Percentiles rank a stretch among this genome's conserved stretches.
Conservation (phyloP, 2,113 vertebrate species). For the Alethe castanea region DNA sequence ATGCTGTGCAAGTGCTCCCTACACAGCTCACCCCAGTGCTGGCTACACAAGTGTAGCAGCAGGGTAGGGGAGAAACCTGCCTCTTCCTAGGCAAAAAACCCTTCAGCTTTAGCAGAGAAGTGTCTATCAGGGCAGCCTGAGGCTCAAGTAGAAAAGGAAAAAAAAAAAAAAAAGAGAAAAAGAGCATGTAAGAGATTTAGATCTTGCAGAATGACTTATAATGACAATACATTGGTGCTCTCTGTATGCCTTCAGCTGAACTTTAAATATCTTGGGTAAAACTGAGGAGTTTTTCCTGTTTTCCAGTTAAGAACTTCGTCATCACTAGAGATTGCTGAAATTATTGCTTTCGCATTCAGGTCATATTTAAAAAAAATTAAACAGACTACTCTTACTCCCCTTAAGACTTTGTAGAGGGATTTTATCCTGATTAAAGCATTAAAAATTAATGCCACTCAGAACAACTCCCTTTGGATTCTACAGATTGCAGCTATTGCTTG, state of each 20-base stretch:
- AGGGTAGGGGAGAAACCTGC: neutral
- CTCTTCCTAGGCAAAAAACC: neutral
- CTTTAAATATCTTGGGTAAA: neutral
- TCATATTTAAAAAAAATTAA: slow-evolving; percentile 44
- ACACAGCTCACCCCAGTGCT: neutral
- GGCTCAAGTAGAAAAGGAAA: neutral
- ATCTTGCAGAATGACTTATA: neutral
- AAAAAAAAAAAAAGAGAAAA: neutral
- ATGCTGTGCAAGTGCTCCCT: neutral
- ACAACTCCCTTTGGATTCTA: slow-evolving; percentile 17
- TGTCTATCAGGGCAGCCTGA: neutral
- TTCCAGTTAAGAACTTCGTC: neutral
- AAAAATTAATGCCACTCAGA: slow-evolving; percentile 51
- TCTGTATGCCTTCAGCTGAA: neutral
- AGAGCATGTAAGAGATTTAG: neutral
- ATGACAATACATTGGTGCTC: neutral
- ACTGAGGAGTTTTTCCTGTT: neutral
- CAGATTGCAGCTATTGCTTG: neutral
- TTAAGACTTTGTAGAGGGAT: slow-evolving; percentile 20
- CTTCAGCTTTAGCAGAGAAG: neutral
- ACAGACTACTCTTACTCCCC: neutral
- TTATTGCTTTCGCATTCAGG: slow-evolving; percentile 6
- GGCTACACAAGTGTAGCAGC: accelerated
- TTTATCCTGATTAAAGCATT: slow-evolving; percentile 46
- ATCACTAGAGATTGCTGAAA: neutral